phyloP scores from a whole-genome alignment of 2,797 vertebrate species.

The Bucorvus abyssinicus region DNA sequence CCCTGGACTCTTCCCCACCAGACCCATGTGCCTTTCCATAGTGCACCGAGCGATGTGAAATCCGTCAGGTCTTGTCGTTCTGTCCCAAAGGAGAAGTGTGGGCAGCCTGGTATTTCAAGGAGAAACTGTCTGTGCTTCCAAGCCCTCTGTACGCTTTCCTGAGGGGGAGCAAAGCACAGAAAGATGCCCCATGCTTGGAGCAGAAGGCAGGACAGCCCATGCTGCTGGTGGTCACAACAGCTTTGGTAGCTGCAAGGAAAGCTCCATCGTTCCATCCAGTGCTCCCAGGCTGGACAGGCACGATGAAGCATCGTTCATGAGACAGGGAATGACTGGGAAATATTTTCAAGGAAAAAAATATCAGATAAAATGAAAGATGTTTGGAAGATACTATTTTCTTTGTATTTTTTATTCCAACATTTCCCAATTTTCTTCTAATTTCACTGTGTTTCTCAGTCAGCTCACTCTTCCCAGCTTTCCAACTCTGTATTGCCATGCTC shows the following conservation, averaged over 20 bases:
- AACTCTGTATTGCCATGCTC: too few relatives aligned
- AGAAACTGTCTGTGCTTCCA: not conserved
- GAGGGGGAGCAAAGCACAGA: not conserved
- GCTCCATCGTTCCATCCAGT: not conserved
- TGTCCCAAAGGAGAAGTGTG: not conserved
- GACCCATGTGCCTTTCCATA: not conserved
- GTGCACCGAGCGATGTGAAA: not conserved
- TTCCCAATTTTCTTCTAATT: not conserved
- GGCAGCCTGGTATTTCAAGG: not conserved
- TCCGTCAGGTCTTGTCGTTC: not conserved
- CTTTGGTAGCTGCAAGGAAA: not conserved
- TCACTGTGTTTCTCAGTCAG: not conserved
- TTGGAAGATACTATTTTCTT: not conserved
- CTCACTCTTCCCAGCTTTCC: not conserved
- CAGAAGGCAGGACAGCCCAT: not conserved
- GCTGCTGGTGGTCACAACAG: not conserved
- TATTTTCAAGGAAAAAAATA: not conserved
- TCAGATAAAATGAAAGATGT: not conserved
- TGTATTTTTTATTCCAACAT: not conserved
- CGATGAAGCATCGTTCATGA: not conserved
- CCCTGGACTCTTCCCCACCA: accelerated
- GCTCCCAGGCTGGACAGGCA: not conserved
- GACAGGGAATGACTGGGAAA: not conserved
- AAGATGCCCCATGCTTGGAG: not conserved
- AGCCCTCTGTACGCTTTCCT: not conserved